Evolutionary conservation across 2,888 invertebrate genomes (phyloP), one percentile per base, ranked within the genome.

Genomic region (Drosophila falleni): DNA sequence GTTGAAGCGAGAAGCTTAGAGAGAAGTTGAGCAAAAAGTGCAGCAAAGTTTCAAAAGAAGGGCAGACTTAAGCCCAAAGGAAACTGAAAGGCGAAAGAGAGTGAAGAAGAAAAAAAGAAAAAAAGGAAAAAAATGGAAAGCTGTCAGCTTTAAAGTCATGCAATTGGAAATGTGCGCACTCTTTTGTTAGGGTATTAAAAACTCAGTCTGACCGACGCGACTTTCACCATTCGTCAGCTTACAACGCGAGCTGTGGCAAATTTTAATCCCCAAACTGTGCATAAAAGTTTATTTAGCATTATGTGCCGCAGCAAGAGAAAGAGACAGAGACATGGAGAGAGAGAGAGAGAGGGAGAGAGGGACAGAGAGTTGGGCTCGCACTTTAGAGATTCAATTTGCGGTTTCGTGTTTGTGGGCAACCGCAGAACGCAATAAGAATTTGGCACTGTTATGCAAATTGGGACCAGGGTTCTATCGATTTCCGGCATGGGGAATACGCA

Each of bases 381-480:
- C 70, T 73, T 75, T 51, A 55, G 60, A 64, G 70, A 75, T 74
- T 74, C 74, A 69, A 74, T 75, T 74, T 74, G 63, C 46, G 75
- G 58, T 55, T 59, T 44, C 9, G n/a, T 33, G 29, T 51, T 26
- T 44, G 41, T 47, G 15, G 54, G 31, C 46, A 35, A 54, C 42
- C 65, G 58, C 64, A 61, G 51, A 60, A 46, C 53, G 61, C 72
- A 77, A 62, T 54, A 54, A 15, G 35, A 49, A 41, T 61, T 74
- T 58, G 33, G 29, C 56, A 29, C 56, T 42, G 41, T 49, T 31
- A 75, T 66, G 61, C 65, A 76, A 61, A 71, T 69, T 54, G 68
- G 11, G 51, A 35, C 13, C 19, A 19, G 50, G 19, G 8, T 19
- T 23, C n/a, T 16, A 50, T 50, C 50, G 50, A 50, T 35, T 54